Evolutionary conservation across 2,888 invertebrate species (phyloP), one percentile per base, ranked within the genome.

Genomic region (Diachrysia chrysitis): DNA sequence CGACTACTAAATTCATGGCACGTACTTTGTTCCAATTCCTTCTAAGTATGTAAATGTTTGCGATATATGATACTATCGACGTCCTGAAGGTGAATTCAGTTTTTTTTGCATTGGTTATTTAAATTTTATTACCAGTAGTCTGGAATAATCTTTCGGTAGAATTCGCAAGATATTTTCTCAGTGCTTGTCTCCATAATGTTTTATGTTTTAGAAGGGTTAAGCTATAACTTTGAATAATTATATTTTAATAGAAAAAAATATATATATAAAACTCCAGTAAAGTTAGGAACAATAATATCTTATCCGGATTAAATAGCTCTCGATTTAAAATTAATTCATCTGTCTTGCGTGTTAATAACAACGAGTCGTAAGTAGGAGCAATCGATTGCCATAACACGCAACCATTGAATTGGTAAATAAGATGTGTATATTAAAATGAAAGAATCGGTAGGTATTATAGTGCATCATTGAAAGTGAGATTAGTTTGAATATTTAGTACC

Each of bases 391-490:
- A 54, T 61, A 78, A 63, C 78, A 65, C 70, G 78, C 58, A 67
- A 78, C 48, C 21, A 73, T 42, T 55, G 70, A 65, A 66, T 66
- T 58, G 21, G 64, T 73, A 57, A 16, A 46, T 19, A 62, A 56
- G 58, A 63, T 48, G 58, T 63, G 37, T 17, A 21, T 72, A 65
- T 73, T 63, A 56, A 65, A 51, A 32, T 69, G 23, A 62, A 60
- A 17, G 37, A 58, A 63, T 67, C 32, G 19, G 62, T 64, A 23
- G 68, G n/a, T n/a, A n/a, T 68, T 73, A 68, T 58, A 48, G 78
- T 75, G 73, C 69, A 46, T 62, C 53, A 74, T 71, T 71, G 81
- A 81, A 78, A 78, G 81, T 78, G 54, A 53, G 69, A 61, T 70
- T 64, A 73, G 65, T 74, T 21, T 6, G 23, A 63, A 29, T 78